Evolutionary conservation across 2,888 invertebrate species (phyloP), one percentile per base, ranked within the genome.

Genomic region (Parasteatoda lunata): DNA sequence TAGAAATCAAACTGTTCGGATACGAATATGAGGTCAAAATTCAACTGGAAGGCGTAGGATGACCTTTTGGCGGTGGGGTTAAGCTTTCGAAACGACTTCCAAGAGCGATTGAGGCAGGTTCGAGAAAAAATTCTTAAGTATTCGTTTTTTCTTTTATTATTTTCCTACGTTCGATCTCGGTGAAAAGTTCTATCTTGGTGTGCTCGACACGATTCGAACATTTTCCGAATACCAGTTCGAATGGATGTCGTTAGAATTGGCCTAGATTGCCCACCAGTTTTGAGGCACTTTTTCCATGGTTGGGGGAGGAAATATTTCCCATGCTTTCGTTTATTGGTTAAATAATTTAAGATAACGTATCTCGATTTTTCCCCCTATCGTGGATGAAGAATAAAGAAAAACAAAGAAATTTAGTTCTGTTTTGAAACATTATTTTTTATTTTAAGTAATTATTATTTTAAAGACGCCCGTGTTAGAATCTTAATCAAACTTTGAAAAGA

Each of bases 11-110:
- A 59, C 59, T 9, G 59, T 59, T 59, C n/a, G n/a, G 59, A 4
- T 9, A 59, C 59, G 9, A 72, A 8, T 70, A 75, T 71, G 77
- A 83, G 84, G 72, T 77, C 77, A 72, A 15, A 59, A 54, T 84
- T 84, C 84, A 77, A 65, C 48, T 84, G 77, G 66, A 77, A 84
- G 84, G 77, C 84, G 77, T 84, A 68, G 72, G 49, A 77, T 72
- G 72, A 84, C 84, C 72, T 73, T 47, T 83, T 45, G 15, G 71
- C n/a, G 52, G 70, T 54, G 76, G 45, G 84, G 84, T 84, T 59
- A 78, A 77, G 48, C 68, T 84, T 84, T 77, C 84, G 84, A 77
- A 84, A 84, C 71, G 45, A n/a, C 66, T 59, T 84, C 11, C 59
- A 54, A 64, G 54, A 77, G 52, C 51, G 64, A 15, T 66, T 73